Evolutionary conservation across 1,140 invertebrate species (phyloP), one percentile per base, ranked within the genome.

Genomic region (Formica exsecta): DNA sequence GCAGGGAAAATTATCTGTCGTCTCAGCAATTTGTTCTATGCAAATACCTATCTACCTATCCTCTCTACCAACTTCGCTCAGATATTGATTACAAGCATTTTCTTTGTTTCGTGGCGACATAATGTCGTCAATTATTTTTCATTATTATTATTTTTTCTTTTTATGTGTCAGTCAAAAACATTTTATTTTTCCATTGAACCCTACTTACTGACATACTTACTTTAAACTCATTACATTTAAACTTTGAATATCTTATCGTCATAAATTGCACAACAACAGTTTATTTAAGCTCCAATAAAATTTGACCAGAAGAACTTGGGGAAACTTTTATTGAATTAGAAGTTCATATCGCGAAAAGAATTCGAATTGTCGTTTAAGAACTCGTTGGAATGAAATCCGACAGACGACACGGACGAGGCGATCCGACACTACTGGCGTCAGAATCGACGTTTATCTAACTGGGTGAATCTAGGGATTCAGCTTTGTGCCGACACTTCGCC

Each of bases 1-100:
- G 85, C 68, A 80, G 73, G 41, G 66, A 86, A 86, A 70, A 86
- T 88, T 75, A 65, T 22, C 70, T 68, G 68, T 86, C 84, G 54
- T 36, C 70, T 86, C 85, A 36, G 62, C 87, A 70, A 88, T 86
- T 75, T 65, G 62, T 73, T 62, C 16, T 38, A 48, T 41, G 75
- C 13, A 36, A 86, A 70, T 41, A 70, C 32, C 51, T 38, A 80
- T 38, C 51, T 19, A 62, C 36, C 68, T 48, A 48, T 48, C 3
- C 11, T 19, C 22, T 57, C 36, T 36, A 48, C 51, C 75, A 36
- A 70, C 19, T 75, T 88, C 62, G 25, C 54, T 29, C 25, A 41
- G 68, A 75, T 70, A 86, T 74, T 11, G 61, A 44, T 54, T 22
- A 25, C n/a, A 44, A 68, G 32, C 48, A 41, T 22, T 64, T 51